Percentiles rank a stretch among this genome's conserved stretches.
Evolutionary conservation across 2,888 invertebrate species (phyloP).

Genomic region (Pemphredon lugubris): DNA sequence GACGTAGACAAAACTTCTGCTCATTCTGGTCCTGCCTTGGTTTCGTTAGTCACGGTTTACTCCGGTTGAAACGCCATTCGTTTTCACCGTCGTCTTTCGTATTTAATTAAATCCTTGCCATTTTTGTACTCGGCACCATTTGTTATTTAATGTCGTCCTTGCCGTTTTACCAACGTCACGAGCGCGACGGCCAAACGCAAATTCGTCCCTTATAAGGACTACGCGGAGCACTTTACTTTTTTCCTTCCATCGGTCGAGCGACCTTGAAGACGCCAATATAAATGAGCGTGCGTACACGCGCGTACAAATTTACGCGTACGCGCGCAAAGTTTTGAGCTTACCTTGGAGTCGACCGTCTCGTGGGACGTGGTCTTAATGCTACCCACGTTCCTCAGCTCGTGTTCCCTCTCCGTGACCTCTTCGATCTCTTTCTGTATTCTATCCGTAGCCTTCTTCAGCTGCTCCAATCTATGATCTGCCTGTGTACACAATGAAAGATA

Average conservation of each 20-base stretch:
- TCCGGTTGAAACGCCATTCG: too few species aligned
- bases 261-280: constrained; percentile 43
- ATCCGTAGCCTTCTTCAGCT: constrained; percentile 84
- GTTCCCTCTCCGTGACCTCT: constrained; percentile 92
- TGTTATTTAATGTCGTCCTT: too few species aligned
- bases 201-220: constrained; percentile 48
- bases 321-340: constrained; percentile 29
- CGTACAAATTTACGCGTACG: background rate
- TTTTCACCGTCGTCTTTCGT: too few species aligned
- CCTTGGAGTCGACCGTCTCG: constrained; percentile 82
- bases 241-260: constrained; percentile 47
- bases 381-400: constrained; percentile 88
- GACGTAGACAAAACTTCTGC: too few species aligned
- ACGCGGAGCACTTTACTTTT: constrained; percentile 30
- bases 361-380: constrained; percentile 83
- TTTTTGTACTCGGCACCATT: too few species aligned
- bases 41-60: too few species aligned
- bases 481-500: constrained; percentile 78
- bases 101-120: too few species aligned
- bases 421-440: constrained; percentile 95
- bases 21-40: too few species aligned
- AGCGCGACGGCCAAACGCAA: constrained; percentile 10
- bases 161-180: constrained; percentile 21
- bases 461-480: constrained; percentile 86
- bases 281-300: background rate